Evolutionary conservation across 2,113 vertebrate genomes (phyloP), one percentile per base, ranked within the genome.

Genomic region (Equus przewalskii): DNA sequence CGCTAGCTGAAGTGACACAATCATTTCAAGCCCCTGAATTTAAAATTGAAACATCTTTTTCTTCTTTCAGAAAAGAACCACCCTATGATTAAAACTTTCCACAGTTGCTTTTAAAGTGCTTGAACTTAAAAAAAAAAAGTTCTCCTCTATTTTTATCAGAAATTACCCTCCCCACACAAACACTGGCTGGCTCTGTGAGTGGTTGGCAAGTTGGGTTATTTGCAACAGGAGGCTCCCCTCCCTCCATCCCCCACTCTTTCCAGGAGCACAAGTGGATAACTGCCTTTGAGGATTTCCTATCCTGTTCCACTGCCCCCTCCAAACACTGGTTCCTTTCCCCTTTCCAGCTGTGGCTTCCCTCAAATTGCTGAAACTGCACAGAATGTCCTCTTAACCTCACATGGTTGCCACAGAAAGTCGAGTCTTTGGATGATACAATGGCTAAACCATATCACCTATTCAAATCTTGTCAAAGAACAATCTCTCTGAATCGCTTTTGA

Each of bases 71-170:
- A 91, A 91, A 95, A 96, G 62, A 94, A 65, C 69, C 73, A 95
- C 82, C 82, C 92, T 91, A n/a, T 96, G 86, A 97, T 96, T 97
- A 96, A 93, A 97, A 93, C 58, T 93, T 65, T 89, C 95, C 86
- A 96, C 89, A 76, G 60, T 72, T 98, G 82, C 69, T 97, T 97
- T 95, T 93, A 85, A 96, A 93, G 46, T 82, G 46, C 76, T 89
- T 78, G 67, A 96, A 93, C 22, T 86, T 60, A 33, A 36, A 28
- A 30, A 79, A 82, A 84, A 93, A 76, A 22, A 9, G 2, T 16
- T 60, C 30, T 89, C 46, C 9, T 86, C 78, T 96, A 96, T 97
- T 93, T 96, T 97, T 92, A 89, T 91, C 92, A 83, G 95, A 93
- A 87, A 89, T 69, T 28, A 60, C 18, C 64, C n/a, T 96, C 26